Evolutionary conservation across 1,140 invertebrate genomes (phyloP).

Genomic region (Euglossa dilemma): DNA sequence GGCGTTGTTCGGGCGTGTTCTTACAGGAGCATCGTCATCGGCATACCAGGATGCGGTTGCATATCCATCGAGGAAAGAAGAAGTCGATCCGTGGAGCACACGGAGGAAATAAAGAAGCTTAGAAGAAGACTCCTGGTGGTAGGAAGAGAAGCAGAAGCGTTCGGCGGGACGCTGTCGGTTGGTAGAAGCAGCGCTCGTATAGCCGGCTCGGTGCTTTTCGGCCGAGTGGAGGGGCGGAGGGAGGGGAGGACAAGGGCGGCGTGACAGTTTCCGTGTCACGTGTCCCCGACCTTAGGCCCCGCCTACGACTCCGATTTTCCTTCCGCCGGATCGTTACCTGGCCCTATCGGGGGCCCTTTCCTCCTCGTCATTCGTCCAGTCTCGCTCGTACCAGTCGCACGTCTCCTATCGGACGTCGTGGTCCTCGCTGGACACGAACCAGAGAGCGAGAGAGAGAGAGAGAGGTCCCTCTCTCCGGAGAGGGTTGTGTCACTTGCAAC

Average conservation of each 20-base stretch:
- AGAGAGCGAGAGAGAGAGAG: no score
- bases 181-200: constrained; percentile 48
- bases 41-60: background rate
- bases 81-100: background rate
- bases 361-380: constrained; percentile 47
- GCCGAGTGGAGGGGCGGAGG: constrained; percentile 51
- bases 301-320: constrained; percentile 78
- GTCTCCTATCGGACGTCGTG: background rate
- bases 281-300: constrained; percentile 80
- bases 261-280: constrained; percentile 82
- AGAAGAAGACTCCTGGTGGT: background rate
- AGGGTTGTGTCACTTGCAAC: constrained; percentile 49
- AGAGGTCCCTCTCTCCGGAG: background rate
- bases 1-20: background rate
- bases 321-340: constrained; percentile 65
- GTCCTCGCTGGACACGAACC: no score
- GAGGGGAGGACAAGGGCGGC: constrained; percentile 78
- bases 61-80: background rate
- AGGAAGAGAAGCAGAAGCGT: constrained; percentile 51
- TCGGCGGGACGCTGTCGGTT: constrained; percentile 34
- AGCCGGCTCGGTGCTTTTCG: constrained; percentile 63
- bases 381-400: constrained; percentile 9
- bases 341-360: constrained; percentile 41
- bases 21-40: background rate
- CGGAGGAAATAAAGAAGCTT: background rate